Conservation (phyloP, 2,888 invertebrate species). For the Lasioglossum calceatum region DNA sequence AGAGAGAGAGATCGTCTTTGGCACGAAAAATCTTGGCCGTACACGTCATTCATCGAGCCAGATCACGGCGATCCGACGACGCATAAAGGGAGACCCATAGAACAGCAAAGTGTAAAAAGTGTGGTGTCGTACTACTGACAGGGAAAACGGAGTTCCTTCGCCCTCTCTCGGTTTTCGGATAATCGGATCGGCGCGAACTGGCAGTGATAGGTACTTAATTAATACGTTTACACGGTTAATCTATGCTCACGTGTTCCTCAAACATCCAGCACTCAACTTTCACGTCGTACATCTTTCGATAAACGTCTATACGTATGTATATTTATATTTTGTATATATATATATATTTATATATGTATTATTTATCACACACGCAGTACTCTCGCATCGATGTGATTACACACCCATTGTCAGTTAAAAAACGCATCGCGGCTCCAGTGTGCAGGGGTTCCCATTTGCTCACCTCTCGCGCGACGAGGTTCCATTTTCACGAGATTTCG, state of each 20-base stretch:
- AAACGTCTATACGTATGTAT: conserved; percentile 73
- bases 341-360: conserved; percentile 58
- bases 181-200: conserved; percentile 65
- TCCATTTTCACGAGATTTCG: conserved; percentile 60
- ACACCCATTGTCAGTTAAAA: conserved; percentile 65
- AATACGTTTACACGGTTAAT: conserved; percentile 71
- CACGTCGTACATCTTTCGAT: conserved; percentile 47
- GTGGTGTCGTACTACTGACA: conserved; percentile 18
- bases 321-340: conserved; percentile 42
- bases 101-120: conserved; percentile 52
- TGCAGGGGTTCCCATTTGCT: conserved; percentile 16
- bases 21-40: conserved; percentile 69
- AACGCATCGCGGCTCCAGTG: conserved; percentile 60
- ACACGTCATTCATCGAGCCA: conserved; percentile 66
- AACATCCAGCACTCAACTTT: conserved; percentile 13
- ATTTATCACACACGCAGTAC: conserved; percentile 59
- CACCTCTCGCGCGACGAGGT: conserved; percentile 29
- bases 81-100: conserved; percentile 31
- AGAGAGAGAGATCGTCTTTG: conserved; percentile 66
- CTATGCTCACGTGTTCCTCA: conserved; percentile 45
- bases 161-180: conserved; percentile 53
- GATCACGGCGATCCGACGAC: conserved; percentile 65
- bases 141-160: conserved; percentile 23
- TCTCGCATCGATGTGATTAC: conserved; percentile 68
- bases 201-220: conserved; percentile 67